Conservation (phyloP, 2,113 vertebrate genomes). For the Campylomormyrus tamandua region DNA sequence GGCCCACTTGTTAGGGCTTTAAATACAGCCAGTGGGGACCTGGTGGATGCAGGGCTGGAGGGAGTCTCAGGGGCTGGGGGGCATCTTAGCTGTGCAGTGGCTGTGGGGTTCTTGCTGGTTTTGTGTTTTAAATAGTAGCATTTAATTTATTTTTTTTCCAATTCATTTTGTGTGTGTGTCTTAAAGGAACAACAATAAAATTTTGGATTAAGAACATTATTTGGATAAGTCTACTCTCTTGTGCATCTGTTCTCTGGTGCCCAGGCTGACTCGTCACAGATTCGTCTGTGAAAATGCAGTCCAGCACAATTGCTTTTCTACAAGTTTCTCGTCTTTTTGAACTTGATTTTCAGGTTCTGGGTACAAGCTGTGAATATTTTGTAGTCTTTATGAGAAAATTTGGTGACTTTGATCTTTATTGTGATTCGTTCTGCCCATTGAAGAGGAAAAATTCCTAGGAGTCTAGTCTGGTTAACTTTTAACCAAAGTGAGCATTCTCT, state of each 20-base stretch:
- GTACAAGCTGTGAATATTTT: neutral
- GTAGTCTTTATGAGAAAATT: neutral
- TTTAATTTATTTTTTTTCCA: neutral
- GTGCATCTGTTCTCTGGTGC: neutral
- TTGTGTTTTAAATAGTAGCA: neutral
- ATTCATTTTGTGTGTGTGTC: neutral
- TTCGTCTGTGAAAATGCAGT: neutral
- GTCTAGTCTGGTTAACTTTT: neutral
- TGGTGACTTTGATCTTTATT: conserved; percentile 3
- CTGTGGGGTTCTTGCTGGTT: neutral
- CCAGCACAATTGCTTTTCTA: neutral
- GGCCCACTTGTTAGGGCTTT: neutral
- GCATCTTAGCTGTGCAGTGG: neutral
- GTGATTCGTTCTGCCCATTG: neutral
- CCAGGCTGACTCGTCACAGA: neutral
- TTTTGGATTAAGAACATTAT: neutral
- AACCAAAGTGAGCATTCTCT: neutral
- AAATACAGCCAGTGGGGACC: neutral
- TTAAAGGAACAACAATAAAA: neutral
- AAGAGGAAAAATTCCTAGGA: neutral
- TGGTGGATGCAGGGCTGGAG: neutral
- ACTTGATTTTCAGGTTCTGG: neutral
- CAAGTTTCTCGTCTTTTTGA: neutral
- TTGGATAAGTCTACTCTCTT: neutral
- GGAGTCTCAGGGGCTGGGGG: neutral